Base-by-base conservation (phyloP, 1,140 invertebrate species). In the Armadillidium nasatum region DNA sequence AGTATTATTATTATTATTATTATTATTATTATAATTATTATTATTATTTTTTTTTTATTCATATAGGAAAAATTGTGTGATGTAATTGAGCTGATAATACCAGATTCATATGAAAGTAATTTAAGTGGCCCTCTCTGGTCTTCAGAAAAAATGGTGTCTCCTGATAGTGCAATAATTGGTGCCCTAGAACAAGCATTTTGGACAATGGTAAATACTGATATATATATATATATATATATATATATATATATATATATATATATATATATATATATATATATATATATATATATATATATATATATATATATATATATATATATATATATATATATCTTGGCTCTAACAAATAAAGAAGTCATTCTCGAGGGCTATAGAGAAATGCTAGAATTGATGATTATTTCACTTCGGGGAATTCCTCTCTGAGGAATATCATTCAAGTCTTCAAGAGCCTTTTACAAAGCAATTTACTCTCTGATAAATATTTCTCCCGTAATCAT, bases 111-210 rank as follows among this genome's bases (percentile, higher is more conserved):
- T 67, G 75, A 78, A 44, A 70, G 75, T 67, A 77, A 73, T 50
- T n/a, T 46, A 43, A 71, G 66, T n/a, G 44, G 46, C 19, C 76
- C 75, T 11, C 76, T 84, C 70, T 85, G 84, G 83, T 82, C 83
- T 76, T 82, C 83, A 21, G 79, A 84, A 70, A 84, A 82, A 77
- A 81, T 82, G 45, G 82, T 89, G 50, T 84, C 84, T 15, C 83
- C 85, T 46, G 89, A 92, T 79, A 87, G 87, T 77, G 84, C 92
- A n/a, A 88, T 93, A 33, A 87, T 88, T 74, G 91, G 91, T 15
- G 91, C 91, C 3, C 83, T 93, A 67, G 91, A 93, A 83, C 85
- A 88, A 44, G 88, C 91, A 7, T 93, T 93, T 83, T 85, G 88
- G 78, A 88, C 90, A 82, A 92, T 93, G 91, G 89, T 89, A 13